Conservation (phyloP, 2,888 invertebrate species). For the Andrena fulva region DNA sequence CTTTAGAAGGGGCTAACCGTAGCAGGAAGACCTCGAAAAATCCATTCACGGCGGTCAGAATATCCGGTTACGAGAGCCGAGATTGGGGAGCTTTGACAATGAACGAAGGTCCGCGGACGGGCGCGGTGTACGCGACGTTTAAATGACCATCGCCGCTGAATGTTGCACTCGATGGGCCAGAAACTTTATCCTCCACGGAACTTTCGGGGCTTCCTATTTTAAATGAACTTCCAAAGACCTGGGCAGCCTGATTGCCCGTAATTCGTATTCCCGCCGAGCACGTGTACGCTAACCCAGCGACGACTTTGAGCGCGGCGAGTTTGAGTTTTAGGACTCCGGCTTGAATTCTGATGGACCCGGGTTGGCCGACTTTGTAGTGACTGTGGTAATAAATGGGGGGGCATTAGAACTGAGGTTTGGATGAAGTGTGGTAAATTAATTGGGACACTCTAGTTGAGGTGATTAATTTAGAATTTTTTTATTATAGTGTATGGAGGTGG, state of each 20-base stretch:
- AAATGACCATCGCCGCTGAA: conserved; percentile 53
- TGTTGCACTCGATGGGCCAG: conserved; percentile 42
- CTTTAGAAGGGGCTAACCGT: conserved; percentile 45
- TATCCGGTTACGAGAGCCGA: conserved; percentile 62
- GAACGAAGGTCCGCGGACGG: conserved; percentile 50
- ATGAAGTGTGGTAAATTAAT: neutral
- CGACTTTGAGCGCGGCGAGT: neutral
- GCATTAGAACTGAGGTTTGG: neutral
- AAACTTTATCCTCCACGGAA: conserved; percentile 40
- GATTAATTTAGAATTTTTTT: too few relatives aligned
- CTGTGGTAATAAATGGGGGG: neutral
- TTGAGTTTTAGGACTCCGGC: neutral
- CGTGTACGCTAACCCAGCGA: neutral
- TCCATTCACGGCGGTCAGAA: conserved; percentile 67
- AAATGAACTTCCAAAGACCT: conserved; percentile 20
- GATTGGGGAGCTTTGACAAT: conserved; percentile 68
- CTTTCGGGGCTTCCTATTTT: conserved; percentile 43
- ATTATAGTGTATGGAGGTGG: too few relatives aligned
- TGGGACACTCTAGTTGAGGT: too few relatives aligned
- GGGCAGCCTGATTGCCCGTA: conserved; percentile 19
- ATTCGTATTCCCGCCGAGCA: conserved; percentile 17
- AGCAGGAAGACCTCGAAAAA: conserved; percentile 72
- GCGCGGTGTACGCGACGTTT: conserved; percentile 36
- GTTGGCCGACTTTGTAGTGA: neutral
- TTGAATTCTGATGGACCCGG: neutral